Evolutionary conservation across 2,113 vertebrate species (phyloP).

Genomic region (Datnioides undecimradiatus): DNA sequence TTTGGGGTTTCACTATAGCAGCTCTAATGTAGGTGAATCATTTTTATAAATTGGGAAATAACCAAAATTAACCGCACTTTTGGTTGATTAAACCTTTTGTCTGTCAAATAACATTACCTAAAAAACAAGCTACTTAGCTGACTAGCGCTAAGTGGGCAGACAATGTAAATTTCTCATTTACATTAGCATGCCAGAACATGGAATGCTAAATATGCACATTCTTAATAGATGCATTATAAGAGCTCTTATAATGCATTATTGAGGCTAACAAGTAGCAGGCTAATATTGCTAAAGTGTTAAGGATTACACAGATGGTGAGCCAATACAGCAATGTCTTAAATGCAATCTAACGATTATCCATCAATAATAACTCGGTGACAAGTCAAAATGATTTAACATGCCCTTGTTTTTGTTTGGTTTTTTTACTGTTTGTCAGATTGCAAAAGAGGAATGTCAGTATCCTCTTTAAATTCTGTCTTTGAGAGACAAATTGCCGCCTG

Average conservation of each 20-base stretch:
- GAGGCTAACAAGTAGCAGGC: background rate
- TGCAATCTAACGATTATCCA: background rate
- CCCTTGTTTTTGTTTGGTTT: background rate
- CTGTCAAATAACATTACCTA: background rate
- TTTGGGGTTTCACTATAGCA: background rate
- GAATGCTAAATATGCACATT: background rate
- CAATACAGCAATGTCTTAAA: background rate
- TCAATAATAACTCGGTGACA: background rate
- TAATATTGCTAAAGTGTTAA: background rate
- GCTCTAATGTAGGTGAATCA: background rate
- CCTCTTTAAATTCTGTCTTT: constrained; percentile 32
- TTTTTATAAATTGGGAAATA: background rate
- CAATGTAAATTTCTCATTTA: background rate
- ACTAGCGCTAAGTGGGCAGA: background rate
- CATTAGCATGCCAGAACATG: background rate
- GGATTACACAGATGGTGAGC: background rate
- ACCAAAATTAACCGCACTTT: background rate
- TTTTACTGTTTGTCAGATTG: background rate
- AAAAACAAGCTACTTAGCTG: background rate
- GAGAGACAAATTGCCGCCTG: constrained; percentile 40
- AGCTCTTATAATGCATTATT: too few relatives aligned
- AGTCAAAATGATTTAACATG: background rate
- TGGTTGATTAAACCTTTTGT: background rate
- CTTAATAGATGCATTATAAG: too few relatives aligned
- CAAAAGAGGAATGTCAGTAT: background rate